Evolutionary conservation across 2,797 vertebrate species (phyloP), one percentile per base, ranked within the genome.

Genomic region (Columba guinea): DNA sequence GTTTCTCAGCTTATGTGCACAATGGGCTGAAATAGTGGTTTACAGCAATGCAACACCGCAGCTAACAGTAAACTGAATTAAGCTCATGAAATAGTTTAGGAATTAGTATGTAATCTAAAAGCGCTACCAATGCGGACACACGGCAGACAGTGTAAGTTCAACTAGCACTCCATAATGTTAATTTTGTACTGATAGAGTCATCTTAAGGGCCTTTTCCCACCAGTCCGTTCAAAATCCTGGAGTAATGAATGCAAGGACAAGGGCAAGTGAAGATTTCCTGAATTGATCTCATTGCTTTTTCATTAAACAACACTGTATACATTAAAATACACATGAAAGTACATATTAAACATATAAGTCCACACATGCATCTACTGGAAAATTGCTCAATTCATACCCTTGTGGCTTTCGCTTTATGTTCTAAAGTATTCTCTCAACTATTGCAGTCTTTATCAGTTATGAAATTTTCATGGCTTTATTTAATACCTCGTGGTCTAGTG

Each of bases 401-500:
- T 39, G 48, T 84, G 63, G 51, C 44, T 76, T 93, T 80, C 73
- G 77, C 74, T 94, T 96, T 94, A 92, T 64, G 22, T 82, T 87
- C 84, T 93, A 52, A 93, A 87, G 86, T 65, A 90, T 73, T 87
- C 91, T 95, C 93, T 94, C 89, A 96, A 68, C 64, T 78, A 84
- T 2, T 91, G 69, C 62, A 84, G 51, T 83, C 88, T 96, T 95
- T 87, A 93, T 87, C 87, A 85, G 76, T 90, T 91, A 94, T 76
- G 89, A 89, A 76, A 89, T 92, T 94, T 93, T 94, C 95, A 95
- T 69, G 53, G 81, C 69, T 93, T 95, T 92, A 94, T 94, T 96
- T 94, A 97, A 94, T 89, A 93, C 64, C 74, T 89, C 11, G 3
- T 62, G 94, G 88, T 81, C 71, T 93, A 78, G 62, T 65, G 73